These are phyloP conservation scores for Sylvietta virens DNA, from an alignment of 2,113 vertebrate genomes.

Conservation along the genomic window DNA sequence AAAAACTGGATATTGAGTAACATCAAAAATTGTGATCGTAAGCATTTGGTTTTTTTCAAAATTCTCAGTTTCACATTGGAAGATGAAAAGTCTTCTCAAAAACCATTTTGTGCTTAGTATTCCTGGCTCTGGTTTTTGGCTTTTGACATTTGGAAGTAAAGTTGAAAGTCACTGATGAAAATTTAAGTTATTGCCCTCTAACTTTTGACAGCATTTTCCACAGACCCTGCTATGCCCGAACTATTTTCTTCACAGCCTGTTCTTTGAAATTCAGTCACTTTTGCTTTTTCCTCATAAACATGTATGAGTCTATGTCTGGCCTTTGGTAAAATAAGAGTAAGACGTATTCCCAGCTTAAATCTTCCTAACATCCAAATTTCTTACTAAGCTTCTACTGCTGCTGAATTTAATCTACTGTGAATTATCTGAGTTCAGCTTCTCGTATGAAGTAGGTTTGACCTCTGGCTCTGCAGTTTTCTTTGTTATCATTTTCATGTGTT, in stretches of 20 bases:
- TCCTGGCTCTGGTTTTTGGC: neutral
- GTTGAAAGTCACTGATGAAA: constrained; percentile 40
- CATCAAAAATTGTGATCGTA: neutral
- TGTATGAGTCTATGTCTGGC: constrained; percentile 40
- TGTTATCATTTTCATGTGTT: neutral
- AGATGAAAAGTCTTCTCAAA: neutral
- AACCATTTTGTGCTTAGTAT: neutral
- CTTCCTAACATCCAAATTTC: constrained; percentile 43
- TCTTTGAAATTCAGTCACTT: constrained; percentile 52
- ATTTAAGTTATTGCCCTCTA: constrained; percentile 53
- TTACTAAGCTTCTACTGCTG: constrained; percentile 36
- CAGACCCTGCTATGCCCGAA: neutral
- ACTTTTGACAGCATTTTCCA: constrained; percentile 53
- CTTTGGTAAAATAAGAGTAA: constrained; percentile 53
- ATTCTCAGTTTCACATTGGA: neutral
- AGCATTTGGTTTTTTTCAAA: neutral
- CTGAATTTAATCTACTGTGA: constrained; percentile 41
- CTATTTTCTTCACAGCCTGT: neutral
- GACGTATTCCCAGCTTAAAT: constrained; percentile 39
- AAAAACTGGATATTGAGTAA: neutral
- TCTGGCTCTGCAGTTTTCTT: neutral
- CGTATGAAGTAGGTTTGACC: constrained; percentile 4
- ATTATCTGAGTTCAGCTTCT: constrained; percentile 23
- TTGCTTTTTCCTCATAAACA: constrained; percentile 48
- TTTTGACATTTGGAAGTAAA: constrained; percentile 33